These are phyloP conservation scores for Columbina picui DNA, from an alignment of 2,113 vertebrate species.

Conservation along the genomic window DNA sequence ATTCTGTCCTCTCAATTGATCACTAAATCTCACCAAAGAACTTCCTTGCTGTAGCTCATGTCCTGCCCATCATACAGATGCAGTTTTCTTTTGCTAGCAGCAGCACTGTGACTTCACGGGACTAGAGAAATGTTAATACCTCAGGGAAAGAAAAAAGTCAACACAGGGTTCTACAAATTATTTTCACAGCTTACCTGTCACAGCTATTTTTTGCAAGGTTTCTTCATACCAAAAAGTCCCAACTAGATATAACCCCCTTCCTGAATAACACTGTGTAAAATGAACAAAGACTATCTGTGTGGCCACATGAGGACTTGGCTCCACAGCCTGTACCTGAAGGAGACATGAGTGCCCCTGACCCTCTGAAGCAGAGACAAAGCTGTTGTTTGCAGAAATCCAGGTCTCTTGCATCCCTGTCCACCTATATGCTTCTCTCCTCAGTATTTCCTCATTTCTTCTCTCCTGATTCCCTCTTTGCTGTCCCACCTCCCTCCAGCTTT, in stretches of 20 bases:
- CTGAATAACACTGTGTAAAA: not conserved
- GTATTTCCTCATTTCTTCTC: not conserved
- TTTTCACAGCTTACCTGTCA: not conserved
- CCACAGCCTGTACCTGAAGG: not conserved
- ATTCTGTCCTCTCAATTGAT: not conserved
- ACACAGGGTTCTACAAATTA: not conserved
- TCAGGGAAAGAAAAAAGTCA: not conserved
- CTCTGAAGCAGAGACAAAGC: not conserved
- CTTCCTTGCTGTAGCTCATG: not conserved
- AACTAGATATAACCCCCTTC: not conserved
- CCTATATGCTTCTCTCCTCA: not conserved
- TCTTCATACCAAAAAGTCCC: rapidly evolving
- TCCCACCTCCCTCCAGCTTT: not conserved
- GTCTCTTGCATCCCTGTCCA: not conserved
- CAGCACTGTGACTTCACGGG: not conserved
- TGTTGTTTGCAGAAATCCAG: not conserved
- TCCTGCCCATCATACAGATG: not conserved
- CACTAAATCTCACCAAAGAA: not conserved
- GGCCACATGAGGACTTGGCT: rapidly evolving
- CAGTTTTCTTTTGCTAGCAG: not conserved
- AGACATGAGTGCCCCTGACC: not conserved
- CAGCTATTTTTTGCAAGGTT: not conserved
- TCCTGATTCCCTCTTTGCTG: not conserved
- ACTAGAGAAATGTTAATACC: not conserved
- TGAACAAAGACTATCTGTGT: not conserved